A percentile compares a stretch with the other conserved stretches of the same genome.
Evolutionary conservation across 2,113 vertebrate genomes (phyloP).

Genomic region (Phalacrocorax aristotelis): DNA sequence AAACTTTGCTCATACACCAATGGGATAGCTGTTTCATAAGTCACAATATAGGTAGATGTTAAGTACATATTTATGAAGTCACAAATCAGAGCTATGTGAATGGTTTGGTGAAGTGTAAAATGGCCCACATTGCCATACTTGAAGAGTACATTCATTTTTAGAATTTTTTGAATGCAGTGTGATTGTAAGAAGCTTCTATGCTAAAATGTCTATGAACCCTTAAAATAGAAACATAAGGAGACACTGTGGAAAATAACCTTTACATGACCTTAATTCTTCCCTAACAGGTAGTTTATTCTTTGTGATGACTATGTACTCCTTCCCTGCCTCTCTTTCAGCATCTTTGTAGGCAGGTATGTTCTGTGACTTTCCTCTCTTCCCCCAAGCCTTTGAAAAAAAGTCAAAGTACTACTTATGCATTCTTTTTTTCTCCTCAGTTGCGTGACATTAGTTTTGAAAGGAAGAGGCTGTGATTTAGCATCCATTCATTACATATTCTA

Average conservation of each 20-base stretch:
- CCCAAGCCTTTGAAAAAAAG: not conserved
- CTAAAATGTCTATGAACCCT: not conserved
- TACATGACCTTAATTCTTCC: not conserved
- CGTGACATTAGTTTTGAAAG: not conserved
- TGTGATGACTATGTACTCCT: not conserved
- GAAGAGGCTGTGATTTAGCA: not conserved
- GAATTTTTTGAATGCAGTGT: not conserved
- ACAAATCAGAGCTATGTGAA: not conserved
- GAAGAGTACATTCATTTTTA: not conserved
- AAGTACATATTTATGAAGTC: not conserved
- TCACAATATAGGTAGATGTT: not conserved
- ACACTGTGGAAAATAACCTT: not conserved
- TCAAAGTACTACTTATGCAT: not conserved
- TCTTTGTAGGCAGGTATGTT: not conserved
- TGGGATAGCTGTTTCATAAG: not conserved
- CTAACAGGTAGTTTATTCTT: not conserved
- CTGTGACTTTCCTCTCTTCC: not conserved
- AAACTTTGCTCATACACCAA: not conserved
- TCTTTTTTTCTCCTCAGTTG: not conserved
- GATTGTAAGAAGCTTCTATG: not conserved
- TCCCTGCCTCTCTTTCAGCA: not conserved
- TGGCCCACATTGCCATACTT: not conserved
- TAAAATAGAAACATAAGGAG: not conserved
- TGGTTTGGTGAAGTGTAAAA: not conserved
- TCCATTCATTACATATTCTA: not conserved